Conservation (phyloP, 1,140 invertebrate genomes). For the Odontomachus brunneus region DNA sequence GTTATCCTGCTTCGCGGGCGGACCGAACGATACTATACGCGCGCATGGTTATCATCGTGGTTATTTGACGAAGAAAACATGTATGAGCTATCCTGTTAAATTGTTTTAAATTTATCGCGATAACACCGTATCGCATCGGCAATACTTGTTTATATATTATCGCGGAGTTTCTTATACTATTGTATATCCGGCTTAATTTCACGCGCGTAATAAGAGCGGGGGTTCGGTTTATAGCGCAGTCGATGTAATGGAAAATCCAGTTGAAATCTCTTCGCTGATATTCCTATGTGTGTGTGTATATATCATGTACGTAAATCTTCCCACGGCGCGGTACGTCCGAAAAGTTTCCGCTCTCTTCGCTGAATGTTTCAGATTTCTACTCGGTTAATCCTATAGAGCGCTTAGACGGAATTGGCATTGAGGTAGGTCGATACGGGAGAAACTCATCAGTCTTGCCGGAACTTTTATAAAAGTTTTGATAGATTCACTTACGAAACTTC, state of each 20-base stretch:
- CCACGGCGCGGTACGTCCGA: constrained; percentile 4
- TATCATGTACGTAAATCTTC: constrained; percentile 53
- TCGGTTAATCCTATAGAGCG: constrained; percentile 58
- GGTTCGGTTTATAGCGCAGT: not conserved
- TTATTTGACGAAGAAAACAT: too few species aligned
- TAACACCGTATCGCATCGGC: too few species aligned
- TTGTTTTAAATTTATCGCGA: too few species aligned
- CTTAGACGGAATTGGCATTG: constrained; percentile 60
- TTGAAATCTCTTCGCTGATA: constrained; percentile 34
- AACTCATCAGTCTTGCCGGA: constrained; percentile 62
- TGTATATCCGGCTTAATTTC: too few species aligned
- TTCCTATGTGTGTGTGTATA: constrained; percentile 31
- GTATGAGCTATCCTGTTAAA: too few species aligned
- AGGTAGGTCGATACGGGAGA: constrained; percentile 48
- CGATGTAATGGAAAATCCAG: constrained; percentile 26
- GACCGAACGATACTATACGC: too few species aligned
- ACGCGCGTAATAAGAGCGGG: not conserved
- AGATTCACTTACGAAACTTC: constrained; percentile 52
- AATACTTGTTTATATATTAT: too few species aligned
- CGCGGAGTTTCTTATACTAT: too few species aligned
- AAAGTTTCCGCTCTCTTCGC: constrained; percentile 37
- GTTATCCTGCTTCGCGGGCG: not conserved
- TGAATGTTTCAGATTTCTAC: constrained; percentile 55
- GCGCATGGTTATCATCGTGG: too few species aligned
- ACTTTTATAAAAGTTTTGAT: constrained; percentile 69